Base-by-base conservation (phyloP, 2,797 vertebrate genomes). In the Pipistrellus pipistrellus region DNA sequence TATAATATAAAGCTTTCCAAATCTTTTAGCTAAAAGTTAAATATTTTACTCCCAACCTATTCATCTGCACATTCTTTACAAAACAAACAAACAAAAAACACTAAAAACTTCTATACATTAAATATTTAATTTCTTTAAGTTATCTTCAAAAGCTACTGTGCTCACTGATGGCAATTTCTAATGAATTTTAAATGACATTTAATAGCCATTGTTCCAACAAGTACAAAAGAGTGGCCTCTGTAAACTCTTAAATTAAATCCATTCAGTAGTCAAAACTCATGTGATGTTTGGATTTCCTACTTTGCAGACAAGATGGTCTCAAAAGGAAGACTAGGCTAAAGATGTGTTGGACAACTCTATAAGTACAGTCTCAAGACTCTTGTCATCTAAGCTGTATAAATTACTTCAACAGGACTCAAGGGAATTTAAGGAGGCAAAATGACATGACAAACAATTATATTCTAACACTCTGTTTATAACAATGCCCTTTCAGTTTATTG, bases 401-500 rank as follows among this genome's bases (percentile, higher is more conserved):
- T 98, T 97, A 98, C 98, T 99, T 98, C 98, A 99, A 98, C 97
- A 98, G 98, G 98, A 98, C 99, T 98, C 98, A 94, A 96, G 98
- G 98, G 98, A 98, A 98, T 98, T 98, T 98, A 98, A 98, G 98
- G 98, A 98, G 98, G 98, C 98, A 97, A 98, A 98, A 98, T 97
- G 98, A 99, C 98, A 98, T 98, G 98, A 98, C 98, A 99, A 99
- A 99, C 98, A 99, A 99, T 99, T 99, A 98, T 98, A 99, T 98
- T 98, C 98, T 98, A 98, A 98, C 98, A 98, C 98, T 98, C 98
- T 99, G 98, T 99, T 99, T 99, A 99, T 99, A 98, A 98, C 98
- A 98, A 98, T 98, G 98, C 98, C 98, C 98, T 98, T 98, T 98
- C 98, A 98, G 98, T 98, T 98, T 98, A 98, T 98, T 98, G 98